A percentile compares a stretch with the other conserved stretches of the same genome.
Conservation (phyloP, 2,888 invertebrate species). For the Crepidodera aurea region DNA sequence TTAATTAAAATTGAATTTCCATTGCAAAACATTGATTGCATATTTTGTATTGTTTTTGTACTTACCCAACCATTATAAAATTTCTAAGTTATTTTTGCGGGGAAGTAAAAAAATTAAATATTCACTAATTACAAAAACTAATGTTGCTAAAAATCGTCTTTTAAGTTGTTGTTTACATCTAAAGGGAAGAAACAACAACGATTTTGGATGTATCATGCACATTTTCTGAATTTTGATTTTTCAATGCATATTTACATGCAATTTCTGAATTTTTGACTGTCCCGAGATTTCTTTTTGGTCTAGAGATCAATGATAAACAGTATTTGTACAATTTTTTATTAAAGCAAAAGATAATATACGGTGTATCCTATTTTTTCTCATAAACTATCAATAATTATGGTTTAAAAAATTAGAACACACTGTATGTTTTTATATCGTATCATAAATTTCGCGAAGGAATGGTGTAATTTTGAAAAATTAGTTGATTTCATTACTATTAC, state of each 20-base stretch:
- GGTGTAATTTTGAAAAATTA: too few species aligned
- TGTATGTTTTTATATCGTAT: too few species aligned
- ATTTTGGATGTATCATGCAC: conserved; percentile 32
- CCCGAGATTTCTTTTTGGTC: background rate
- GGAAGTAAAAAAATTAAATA: background rate
- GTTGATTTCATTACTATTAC: too few species aligned
- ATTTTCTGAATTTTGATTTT: conserved; percentile 14
- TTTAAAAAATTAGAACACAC: too few species aligned
- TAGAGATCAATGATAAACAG: conserved; percentile 35
- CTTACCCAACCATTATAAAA: background rate
- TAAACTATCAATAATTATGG: too few species aligned
- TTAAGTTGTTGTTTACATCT: conserved; percentile 19
- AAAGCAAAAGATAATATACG: too few species aligned
- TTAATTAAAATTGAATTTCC: too few species aligned
- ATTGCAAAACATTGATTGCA: too few species aligned
- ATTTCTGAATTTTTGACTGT: background rate
- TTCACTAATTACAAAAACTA: conserved; percentile 2
- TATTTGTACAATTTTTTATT: conserved; percentile 22
- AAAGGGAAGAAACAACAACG: conserved; percentile 35
- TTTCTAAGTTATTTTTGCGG: conserved; percentile 4
- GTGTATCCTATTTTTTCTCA: too few species aligned
- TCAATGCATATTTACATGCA: conserved; percentile 24
- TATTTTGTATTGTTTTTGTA: too few species aligned
- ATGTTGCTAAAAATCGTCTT: background rate
- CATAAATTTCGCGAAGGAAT: too few species aligned